A percentile compares a stretch with the other conserved stretches of the same genome.
phyloP scores from a whole-genome alignment of 37 sponge, comb jelly and placozoan genomes.

The Bolinopsis microptera region DNA sequence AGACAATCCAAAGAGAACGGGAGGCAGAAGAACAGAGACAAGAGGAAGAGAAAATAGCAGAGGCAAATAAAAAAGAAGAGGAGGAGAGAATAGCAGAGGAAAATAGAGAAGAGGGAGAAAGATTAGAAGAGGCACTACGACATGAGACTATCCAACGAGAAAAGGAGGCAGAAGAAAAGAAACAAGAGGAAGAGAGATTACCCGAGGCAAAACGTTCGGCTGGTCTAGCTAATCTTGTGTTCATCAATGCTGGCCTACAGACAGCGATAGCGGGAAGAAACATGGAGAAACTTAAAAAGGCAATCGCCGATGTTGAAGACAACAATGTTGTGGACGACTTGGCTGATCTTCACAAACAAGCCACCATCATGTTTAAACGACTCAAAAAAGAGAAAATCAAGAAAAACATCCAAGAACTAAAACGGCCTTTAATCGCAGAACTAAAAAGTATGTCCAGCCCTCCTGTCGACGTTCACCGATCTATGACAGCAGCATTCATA shows the following conservation, averaged over 20 bases:
- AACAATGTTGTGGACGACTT: neutral
- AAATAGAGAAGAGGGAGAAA: too few relatives aligned
- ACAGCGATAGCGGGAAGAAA: neutral
- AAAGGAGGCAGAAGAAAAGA: neutral
- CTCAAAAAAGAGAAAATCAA: constrained; percentile 53
- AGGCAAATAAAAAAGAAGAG: too few relatives aligned
- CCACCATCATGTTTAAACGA: neutral
- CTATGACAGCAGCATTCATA: constrained; percentile 15
- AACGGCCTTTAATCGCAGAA: constrained; percentile 53
- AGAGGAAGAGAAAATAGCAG: too few relatives aligned
- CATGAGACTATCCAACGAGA: too few relatives aligned
- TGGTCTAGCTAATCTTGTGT: constrained; percentile 13
- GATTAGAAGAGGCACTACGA: too few relatives aligned
- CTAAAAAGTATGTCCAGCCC: constrained; percentile 56
- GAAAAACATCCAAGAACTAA: constrained; percentile 62
- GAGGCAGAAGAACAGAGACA: too few relatives aligned
- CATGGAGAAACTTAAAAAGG: constrained; percentile 3
- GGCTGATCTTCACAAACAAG: neutral
- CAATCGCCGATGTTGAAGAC: constrained; percentile 3
- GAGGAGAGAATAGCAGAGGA: too few relatives aligned
- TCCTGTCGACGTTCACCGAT: neutral
- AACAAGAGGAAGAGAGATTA: constrained; percentile 4
- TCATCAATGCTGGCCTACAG: neutral
- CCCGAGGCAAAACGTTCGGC: neutral
- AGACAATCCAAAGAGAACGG: too few relatives aligned